Conservation (phyloP, 1,140 invertebrate species). For the Achatina immaculata region DNA sequence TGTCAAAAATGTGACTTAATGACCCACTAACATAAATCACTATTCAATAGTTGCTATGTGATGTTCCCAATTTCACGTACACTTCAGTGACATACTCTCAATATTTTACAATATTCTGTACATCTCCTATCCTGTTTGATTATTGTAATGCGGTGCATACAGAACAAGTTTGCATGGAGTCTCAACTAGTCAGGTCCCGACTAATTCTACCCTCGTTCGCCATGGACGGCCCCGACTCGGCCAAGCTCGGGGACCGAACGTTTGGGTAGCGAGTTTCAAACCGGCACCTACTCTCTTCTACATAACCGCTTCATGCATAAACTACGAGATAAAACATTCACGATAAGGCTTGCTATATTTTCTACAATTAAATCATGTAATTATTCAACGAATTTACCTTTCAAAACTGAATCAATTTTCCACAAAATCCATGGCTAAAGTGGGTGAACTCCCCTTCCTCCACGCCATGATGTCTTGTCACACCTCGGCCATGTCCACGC, state of each 20-base stretch:
- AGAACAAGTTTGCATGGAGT: not conserved
- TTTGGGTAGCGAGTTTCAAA: conserved; percentile 8
- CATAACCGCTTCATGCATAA: not conserved
- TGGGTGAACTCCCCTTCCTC: conserved; percentile 42
- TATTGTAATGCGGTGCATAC: not conserved
- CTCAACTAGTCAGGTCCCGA: not conserved
- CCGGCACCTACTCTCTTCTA: not conserved
- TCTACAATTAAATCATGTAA: not conserved
- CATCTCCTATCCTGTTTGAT: not conserved
- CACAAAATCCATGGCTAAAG: conserved; percentile 37
- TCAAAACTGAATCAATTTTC: conserved; percentile 9
- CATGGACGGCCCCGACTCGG: conserved; percentile 30
- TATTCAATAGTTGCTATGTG: not conserved
- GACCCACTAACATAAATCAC: conserved; percentile 12
- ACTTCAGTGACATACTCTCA: not conserved
- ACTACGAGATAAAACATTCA: not conserved
- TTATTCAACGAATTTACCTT: conserved; percentile 19
- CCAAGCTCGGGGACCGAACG: conserved; percentile 26
- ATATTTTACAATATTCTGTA: not conserved
- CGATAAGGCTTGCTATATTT: not conserved
- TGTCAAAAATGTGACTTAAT: not conserved
- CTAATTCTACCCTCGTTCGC: conserved; percentile 10
- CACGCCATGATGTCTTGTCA: conserved; percentile 40
- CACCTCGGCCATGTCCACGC: conserved; percentile 3
- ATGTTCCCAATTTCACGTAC: too few species aligned